These are phyloP conservation scores for Rhyacophila brunnea DNA, from an alignment of 1,140 invertebrate species.

Conservation along the genomic window DNA sequence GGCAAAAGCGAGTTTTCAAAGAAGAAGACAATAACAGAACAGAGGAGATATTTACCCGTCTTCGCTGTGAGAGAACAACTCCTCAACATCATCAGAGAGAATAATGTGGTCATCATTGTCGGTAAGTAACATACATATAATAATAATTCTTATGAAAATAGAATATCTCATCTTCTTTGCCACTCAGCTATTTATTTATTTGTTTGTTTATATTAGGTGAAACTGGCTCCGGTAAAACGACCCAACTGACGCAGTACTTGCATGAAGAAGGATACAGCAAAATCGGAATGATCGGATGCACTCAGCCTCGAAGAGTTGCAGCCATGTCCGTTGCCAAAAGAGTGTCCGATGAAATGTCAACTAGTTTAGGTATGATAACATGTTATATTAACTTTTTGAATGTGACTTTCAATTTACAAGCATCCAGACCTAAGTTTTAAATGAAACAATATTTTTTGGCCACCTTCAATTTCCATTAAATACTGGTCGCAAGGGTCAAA, in stretches of 20 bases:
- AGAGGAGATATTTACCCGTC: conserved; percentile 90
- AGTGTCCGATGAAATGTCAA: conserved; percentile 97
- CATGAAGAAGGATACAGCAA: conserved; percentile 96
- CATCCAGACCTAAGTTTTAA: too few relatives aligned
- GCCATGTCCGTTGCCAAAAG: conserved; percentile 99
- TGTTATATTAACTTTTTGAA: neutral
- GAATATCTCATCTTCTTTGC: too few relatives aligned
- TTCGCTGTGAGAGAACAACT: conserved; percentile 95
- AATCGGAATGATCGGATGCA: conserved; percentile 94
- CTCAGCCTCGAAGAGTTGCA: conserved; percentile 90
- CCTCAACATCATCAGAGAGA: conserved; percentile 91
- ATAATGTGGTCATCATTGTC: conserved; percentile 93
- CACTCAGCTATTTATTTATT: too few relatives aligned
- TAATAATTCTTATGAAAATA: too few relatives aligned
- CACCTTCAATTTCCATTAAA: too few relatives aligned
- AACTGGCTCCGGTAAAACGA: conserved; percentile 98
- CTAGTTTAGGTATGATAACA: conserved; percentile 65
- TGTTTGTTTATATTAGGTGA: too few relatives aligned
- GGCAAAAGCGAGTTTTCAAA: conserved; percentile 87
- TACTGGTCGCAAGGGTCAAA: too few relatives aligned
- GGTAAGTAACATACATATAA: too few relatives aligned
- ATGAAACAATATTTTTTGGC: too few relatives aligned
- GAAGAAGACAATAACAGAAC: conserved; percentile 83
- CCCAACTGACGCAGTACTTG: conserved; percentile 97
- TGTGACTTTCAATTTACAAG: too few relatives aligned